Conservation (phyloP, 1,140 invertebrate species). For the Scaptodrosophila lebanonensis region DNA sequence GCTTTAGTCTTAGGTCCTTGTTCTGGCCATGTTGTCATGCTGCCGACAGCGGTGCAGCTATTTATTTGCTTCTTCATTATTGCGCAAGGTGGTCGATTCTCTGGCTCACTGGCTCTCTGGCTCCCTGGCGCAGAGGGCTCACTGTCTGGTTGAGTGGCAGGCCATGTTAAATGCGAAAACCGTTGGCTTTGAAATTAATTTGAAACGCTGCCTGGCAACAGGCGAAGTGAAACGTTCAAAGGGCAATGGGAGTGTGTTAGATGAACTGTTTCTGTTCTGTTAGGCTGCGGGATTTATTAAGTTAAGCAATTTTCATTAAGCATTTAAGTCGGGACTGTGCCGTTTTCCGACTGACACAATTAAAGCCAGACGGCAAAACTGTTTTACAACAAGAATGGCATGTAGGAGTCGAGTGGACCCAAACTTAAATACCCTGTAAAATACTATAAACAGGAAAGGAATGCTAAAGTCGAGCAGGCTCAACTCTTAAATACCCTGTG, state of each 20-base stretch:
- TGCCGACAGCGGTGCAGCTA: conserved; percentile 30
- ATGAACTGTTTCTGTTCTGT: conserved; percentile 8
- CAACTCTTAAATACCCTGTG: too few relatives aligned
- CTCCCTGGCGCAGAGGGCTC: conserved; percentile 11
- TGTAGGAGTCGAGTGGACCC: conserved; percentile 4
- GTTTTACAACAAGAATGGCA: neutral
- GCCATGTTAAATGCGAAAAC: conserved; percentile 18
- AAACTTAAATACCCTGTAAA: too few relatives aligned
- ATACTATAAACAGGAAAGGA: too few relatives aligned
- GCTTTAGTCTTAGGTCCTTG: conserved; percentile 18
- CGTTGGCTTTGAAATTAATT: conserved; percentile 66
- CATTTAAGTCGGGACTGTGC: too few relatives aligned
- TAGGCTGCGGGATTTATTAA: conserved; percentile 7
- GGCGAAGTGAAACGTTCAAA: neutral
- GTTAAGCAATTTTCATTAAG: conserved; percentile 53
- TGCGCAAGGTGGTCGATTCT: conserved; percentile 30
- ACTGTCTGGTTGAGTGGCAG: conserved; percentile 28
- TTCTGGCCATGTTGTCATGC: conserved; percentile 2
- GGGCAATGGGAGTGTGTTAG: conserved; percentile 5
- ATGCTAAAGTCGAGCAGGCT: too few relatives aligned
- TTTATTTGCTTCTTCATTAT: conserved; percentile 71
- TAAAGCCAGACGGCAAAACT: conserved; percentile 20
- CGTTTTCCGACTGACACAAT: too few relatives aligned
- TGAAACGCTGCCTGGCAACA: conserved; percentile 48
- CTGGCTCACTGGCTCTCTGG: conserved; percentile 18